A percentile compares a stretch with the other conserved stretches of the same genome.
Conservation (phyloP, 2,113 vertebrate genomes). For the Panthera uncia region DNA sequence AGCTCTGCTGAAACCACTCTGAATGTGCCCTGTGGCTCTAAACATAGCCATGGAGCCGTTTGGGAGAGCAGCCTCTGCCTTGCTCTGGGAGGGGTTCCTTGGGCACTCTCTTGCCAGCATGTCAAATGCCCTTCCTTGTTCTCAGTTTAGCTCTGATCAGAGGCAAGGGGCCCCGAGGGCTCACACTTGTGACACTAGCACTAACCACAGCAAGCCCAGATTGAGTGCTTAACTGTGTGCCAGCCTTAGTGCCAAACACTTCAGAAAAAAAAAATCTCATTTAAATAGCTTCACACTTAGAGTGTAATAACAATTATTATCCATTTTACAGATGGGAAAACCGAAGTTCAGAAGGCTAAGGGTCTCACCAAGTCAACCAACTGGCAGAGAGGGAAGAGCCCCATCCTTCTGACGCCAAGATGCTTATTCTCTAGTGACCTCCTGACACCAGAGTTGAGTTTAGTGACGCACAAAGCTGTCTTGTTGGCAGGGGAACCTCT, state of each 20-base stretch:
- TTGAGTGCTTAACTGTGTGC: neutral
- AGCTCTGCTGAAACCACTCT: neutral
- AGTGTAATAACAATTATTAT: neutral
- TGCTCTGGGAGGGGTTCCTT: neutral
- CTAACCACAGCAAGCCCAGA: neutral
- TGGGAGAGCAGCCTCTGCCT: too few relatives aligned
- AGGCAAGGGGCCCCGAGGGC: neutral
- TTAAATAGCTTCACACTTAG: neutral
- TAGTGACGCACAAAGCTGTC: neutral
- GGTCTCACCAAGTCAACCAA: neutral
- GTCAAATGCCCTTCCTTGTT: neutral
- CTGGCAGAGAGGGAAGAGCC: neutral
- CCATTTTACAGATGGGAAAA: neutral
- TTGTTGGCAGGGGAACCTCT: neutral
- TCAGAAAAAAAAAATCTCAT: neutral
- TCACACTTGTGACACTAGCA: neutral
- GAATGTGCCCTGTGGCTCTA: neutral
- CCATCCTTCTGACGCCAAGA: neutral
- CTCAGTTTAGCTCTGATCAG: neutral
- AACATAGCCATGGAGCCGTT: rapidly evolving
- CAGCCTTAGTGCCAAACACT: neutral
- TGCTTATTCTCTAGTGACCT: neutral
- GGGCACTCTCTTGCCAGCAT: neutral
- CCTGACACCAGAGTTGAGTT: neutral
- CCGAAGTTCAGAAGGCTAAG: neutral